Base-by-base conservation (phyloP, 1,140 invertebrate species). In the Drosophila lini region DNA sequence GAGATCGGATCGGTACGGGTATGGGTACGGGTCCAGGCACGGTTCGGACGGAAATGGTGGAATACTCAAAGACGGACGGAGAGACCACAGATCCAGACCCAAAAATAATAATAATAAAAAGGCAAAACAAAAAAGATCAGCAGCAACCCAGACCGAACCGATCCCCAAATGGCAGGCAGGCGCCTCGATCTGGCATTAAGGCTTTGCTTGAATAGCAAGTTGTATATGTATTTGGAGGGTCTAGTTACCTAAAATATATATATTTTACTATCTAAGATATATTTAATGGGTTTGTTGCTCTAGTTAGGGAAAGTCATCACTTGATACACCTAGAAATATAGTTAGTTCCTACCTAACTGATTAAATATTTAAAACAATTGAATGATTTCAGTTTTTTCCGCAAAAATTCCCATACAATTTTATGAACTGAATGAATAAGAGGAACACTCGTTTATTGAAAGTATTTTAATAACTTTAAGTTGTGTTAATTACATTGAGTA, bases 151-250 rank as follows among this genome's bases (percentile, higher is more conserved):
- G 38, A 47, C 68, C 34, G 52, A 36, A 53, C 44, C 42, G n/a
- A 47, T 25, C 15, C 62, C 44, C 16, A 68, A 65, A 67, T 44
- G 7, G 34, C 44, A 52, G 65, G 61, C 64, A 53, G 65, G 61
- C 65, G 65, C 61, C 45, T 69, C 32, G 9, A 64, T 25, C 38
- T 45, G 47, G 15, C 34, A 45, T 32, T 34, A 42, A 15, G 25
- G 44, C 44, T 41, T 69, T 67, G 65, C 44, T 68, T 65, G 64
- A 47, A 65, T 64, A 68, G 60, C 50, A 58, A 28, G 50, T 71
- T 57, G 6, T 48, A 28, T 36, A 41, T 28, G 25, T 38, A 34
- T 25, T 9, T 34, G 28, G n/a, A 53, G 25, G 32, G 48, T 69
- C 67, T 67, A 69, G 47, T 32, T 48, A 34, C 50, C 50, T 36